These are phyloP conservation scores for Leptopilina clavipes DNA, from an alignment of 1,140 invertebrate genomes.

Conservation along the genomic window DNA sequence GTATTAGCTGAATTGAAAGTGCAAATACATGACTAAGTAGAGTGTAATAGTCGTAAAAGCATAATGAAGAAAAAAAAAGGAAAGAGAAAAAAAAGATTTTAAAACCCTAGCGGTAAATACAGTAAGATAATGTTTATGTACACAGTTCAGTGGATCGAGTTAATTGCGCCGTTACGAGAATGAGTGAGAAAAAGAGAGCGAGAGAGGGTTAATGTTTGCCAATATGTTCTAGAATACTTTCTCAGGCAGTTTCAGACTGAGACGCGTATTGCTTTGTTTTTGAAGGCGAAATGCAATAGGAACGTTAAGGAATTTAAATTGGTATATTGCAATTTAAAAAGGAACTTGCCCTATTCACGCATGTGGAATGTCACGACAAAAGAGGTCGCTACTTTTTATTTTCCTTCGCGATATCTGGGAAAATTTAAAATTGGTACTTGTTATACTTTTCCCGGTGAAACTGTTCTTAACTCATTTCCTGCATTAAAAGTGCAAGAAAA, in stretches of 20 bases:
- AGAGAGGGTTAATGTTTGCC: slow-evolving; percentile 2
- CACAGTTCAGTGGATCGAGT: slow-evolving; percentile 22
- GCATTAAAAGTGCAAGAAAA: too few relatives aligned
- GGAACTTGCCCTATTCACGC: slow-evolving; percentile 1
- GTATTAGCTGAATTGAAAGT: not conserved
- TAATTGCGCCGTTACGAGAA: slow-evolving; percentile 44
- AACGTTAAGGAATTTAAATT: slow-evolving; percentile 9
- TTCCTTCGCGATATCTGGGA: not conserved
- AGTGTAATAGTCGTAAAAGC: not conserved
- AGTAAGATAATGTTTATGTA: not conserved
- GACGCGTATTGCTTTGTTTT: not conserved
- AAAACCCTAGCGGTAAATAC: not conserved
- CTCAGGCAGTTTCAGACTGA: not conserved
- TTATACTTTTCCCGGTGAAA: not conserved
- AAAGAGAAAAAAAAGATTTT: not conserved
- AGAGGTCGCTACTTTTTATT: slow-evolving; percentile 4
- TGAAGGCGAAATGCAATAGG: not conserved
- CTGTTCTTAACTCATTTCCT: slow-evolving; percentile 3
- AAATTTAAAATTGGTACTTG: slow-evolving; percentile 10
- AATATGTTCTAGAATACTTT: not conserved
- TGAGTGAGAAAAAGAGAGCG: slow-evolving; percentile 12
- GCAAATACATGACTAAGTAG: not conserved
- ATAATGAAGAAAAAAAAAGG: not conserved
- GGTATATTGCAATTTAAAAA: not conserved
- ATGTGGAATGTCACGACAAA: slow-evolving; percentile 9